Base-by-base conservation (phyloP, 2,113 vertebrate genomes). In the Laterallus jamaicensis region DNA sequence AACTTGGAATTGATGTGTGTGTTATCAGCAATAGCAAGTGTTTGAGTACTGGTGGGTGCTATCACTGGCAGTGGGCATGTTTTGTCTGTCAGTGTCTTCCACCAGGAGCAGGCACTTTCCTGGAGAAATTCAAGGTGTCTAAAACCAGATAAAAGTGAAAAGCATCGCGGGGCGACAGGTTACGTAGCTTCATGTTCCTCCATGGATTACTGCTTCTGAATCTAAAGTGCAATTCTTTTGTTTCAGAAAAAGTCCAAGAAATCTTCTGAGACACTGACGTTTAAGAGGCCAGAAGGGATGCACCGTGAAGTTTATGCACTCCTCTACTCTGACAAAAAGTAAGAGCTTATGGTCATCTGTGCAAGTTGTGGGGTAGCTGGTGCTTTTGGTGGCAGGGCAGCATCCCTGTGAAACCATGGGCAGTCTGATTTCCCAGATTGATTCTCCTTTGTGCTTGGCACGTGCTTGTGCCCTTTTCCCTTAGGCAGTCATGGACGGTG, bases 321-420 rank as follows among this genome's bases (percentile, higher is more conserved):
- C 82, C 99, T 99, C 31, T 99, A 99, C 95, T 99, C 99, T 55
- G 99, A 99, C 97, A 99, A 99, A 98, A 99, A 99, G 99, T 99
- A 99, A 97, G 98, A 71, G 49, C 29, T 29, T 77, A 26, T 55
- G 19, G 26, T 54, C 78, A 20, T 26, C 47, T 80, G 13, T 49
- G 49, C 50, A 31, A 5, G 15, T 15, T 84, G 32, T 42, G 74
- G 60, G 29, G 9, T 55, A 47, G 67, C 13, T 54, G 77, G 59
- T 55, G 35, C 42, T 55, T 55, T 55, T 76, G 70, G 40, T 70
- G 55, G 7, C 40, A 60, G 67, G 81, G 77, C 73, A 88, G 40
- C 35, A 58, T 78, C 35, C 50, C 40, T 29, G 8, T 86, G 74
- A 64, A 90, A 70, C 32, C 42, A 29, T 3, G 5, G 37, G 1